Evolutionary conservation across 2,113 vertebrate genomes (phyloP).

Genomic region (Macheiramphus alcinus): DNA sequence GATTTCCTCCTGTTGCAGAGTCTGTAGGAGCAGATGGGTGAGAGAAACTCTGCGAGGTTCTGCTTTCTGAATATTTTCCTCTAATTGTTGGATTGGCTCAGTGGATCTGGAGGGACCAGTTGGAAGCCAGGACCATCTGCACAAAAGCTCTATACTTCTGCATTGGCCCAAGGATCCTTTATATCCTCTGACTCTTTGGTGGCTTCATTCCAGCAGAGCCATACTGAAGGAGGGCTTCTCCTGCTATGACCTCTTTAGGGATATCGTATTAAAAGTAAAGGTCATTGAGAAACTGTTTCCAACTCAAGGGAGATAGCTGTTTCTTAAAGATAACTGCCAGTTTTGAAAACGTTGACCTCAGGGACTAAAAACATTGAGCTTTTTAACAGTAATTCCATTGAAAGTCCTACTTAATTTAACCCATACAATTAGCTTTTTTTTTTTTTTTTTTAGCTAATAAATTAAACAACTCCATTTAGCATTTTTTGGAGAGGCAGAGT

Average conservation of each 20-base stretch:
- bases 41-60: conserved; percentile 13
- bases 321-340: conserved; percentile 37
- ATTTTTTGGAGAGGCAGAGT: neutral
- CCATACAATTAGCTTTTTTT: neutral
- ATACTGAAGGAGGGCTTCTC: conserved; percentile 15
- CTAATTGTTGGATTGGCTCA: conserved; percentile 39
- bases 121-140: conserved; percentile 65
- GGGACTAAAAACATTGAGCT: conserved; percentile 1
- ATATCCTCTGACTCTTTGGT: conserved; percentile 14
- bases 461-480: neutral
- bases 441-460: neutral
- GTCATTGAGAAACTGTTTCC: conserved; percentile 24
- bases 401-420: neutral
- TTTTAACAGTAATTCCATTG: neutral
- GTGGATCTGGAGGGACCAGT: conserved; percentile 50
- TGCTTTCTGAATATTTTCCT: conserved; percentile 49
- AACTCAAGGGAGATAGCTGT: conserved; percentile 35
- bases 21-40: conserved; percentile 58
- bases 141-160: conserved; percentile 4
- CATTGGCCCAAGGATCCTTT: conserved; percentile 34
- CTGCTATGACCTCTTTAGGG: conserved; percentile 33
- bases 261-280: conserved; percentile 46
- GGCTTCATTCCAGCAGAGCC: conserved; percentile 25
- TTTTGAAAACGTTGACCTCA: conserved; percentile 25
- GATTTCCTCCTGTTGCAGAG: conserved; percentile 50